A percentile compares a stretch with the other conserved stretches of the same genome.
phyloP scores from a whole-genome alignment of 2,113 vertebrate species.

The Anhinga anhinga region DNA sequence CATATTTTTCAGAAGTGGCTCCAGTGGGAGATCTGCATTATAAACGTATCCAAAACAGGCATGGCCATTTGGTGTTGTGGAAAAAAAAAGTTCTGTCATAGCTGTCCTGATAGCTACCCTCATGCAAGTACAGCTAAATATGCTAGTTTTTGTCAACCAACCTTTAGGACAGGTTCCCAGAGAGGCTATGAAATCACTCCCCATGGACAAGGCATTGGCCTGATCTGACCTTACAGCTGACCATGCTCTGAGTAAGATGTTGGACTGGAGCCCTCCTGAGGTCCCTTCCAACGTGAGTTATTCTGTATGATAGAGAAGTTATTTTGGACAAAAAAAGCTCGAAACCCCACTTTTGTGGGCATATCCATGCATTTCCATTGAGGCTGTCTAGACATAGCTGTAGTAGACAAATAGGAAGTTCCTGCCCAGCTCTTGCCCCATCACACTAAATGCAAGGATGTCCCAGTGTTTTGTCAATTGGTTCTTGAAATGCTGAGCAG shows the following conservation, averaged over 20 bases:
- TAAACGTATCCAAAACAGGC: not conserved
- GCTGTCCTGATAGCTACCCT: not conserved
- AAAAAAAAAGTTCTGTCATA: not conserved
- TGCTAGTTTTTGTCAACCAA: not conserved
- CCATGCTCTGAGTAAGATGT: not conserved
- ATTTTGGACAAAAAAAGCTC: not conserved
- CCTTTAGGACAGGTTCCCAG: not conserved
- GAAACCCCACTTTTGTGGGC: not conserved
- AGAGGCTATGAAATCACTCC: not conserved
- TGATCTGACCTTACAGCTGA: not conserved
- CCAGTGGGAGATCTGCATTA: not conserved
- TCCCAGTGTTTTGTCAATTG: not conserved
- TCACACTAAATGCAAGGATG: not conserved
- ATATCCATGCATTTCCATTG: not conserved
- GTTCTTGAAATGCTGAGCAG: not conserved
- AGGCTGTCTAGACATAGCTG: not conserved
- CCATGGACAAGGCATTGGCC: not conserved
- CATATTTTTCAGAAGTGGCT: not conserved
- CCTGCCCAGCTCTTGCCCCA: not conserved
- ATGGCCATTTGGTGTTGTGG: not conserved
- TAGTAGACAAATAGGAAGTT: not conserved
- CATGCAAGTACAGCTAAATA: not conserved
- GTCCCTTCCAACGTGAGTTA: not conserved
- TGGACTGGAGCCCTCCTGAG: not conserved
- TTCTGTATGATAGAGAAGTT: not conserved